Evolutionary conservation across 2,113 vertebrate species (phyloP).

Genomic region (Pitta sordida): DNA sequence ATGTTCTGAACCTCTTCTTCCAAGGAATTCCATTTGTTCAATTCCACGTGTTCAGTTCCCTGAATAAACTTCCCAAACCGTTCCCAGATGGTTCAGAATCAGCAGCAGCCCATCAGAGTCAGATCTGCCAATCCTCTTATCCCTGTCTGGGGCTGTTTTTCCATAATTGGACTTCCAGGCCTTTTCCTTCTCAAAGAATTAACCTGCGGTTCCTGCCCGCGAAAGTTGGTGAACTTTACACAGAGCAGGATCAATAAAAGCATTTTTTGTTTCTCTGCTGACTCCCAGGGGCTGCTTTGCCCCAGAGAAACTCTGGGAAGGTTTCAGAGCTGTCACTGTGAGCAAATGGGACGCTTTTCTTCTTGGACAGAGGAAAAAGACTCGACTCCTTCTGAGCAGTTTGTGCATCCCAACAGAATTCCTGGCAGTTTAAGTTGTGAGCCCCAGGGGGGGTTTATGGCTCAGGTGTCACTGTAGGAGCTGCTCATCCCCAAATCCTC

Average conservation of each 20-base stretch:
- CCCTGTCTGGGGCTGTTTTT: neutral
- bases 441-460: neutral
- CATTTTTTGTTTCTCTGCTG: neutral
- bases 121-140: neutral
- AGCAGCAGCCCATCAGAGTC: neutral
- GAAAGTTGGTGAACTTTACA: conserved; percentile 19
- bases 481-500: neutral
- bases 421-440: neutral
- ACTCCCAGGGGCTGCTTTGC: neutral
- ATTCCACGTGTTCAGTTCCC: neutral
- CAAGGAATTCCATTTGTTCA: neutral
- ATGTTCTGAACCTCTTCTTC: neutral
- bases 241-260: conserved; percentile 24
- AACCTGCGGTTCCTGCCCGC: neutral
- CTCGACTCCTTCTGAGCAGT: neutral
- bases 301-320: neutral
- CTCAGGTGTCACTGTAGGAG: neutral
- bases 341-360: neutral
- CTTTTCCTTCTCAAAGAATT: neutral
- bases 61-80: neutral
- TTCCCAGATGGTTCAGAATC: neutral
- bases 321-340: neutral
- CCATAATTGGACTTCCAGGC: neutral
- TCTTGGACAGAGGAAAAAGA: neutral
- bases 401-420: neutral